Evolutionary conservation across 2,797 vertebrate genomes (phyloP).

Genomic region (Diplodus sargus): DNA sequence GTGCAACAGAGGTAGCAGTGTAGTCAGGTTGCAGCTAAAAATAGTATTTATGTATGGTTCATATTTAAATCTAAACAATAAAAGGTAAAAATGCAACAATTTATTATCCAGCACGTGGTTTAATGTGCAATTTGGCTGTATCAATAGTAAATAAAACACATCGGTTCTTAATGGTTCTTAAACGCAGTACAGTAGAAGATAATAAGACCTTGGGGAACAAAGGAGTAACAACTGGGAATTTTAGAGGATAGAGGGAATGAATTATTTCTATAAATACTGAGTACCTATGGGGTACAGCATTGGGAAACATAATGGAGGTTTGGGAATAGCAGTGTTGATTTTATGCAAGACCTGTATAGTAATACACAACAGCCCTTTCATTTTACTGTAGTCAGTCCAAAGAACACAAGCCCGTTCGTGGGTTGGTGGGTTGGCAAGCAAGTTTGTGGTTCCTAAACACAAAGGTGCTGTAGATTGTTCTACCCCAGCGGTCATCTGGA

Average conservation of each 20-base stretch:
- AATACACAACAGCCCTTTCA: not conserved
- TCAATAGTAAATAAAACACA: not conserved
- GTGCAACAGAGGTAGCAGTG: not conserved
- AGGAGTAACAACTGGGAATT: not conserved
- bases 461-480: too few relatives aligned
- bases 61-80: too few relatives aligned
- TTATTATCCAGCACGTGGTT: not conserved
- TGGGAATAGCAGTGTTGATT: not conserved
- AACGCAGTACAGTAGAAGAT: not conserved
- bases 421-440: too few relatives aligned
- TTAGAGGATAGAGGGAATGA: not conserved
- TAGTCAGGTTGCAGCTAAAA: not conserved
- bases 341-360: not conserved
- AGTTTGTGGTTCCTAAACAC: too few relatives aligned
- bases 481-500: too few relatives aligned
- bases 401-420: too few relatives aligned
- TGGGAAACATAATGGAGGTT: not conserved
- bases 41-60: not conserved
- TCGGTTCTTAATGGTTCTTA: not conserved
- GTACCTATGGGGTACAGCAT: not conserved
- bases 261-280: not conserved
- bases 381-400: too few relatives aligned
- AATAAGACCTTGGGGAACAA: not conserved
- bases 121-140: not conserved
- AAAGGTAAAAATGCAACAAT: not conserved